These are phyloP conservation scores for Chaetodon trifascialis DNA, from an alignment of 2,113 vertebrate genomes.

Conservation along the genomic window DNA sequence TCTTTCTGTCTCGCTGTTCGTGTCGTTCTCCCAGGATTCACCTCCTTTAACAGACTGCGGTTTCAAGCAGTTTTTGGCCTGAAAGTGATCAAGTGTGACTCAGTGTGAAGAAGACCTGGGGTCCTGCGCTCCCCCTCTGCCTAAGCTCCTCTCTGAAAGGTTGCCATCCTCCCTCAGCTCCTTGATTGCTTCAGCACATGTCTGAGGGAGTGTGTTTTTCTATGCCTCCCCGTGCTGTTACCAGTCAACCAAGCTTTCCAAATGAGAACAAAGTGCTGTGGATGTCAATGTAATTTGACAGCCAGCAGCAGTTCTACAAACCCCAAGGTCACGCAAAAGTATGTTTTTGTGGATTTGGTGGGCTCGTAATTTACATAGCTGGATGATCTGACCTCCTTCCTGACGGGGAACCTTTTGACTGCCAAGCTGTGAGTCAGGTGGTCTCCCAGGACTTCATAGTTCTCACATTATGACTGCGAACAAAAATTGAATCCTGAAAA, in stretches of 20 bases:
- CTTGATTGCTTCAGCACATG: constrained; percentile 75
- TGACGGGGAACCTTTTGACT: constrained; percentile 9
- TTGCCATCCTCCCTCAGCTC: constrained; percentile 42
- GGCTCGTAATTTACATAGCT: constrained; percentile 44
- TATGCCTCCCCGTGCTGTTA: constrained; percentile 53
- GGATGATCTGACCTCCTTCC: constrained; percentile 36
- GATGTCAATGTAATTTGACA: constrained; percentile 61
- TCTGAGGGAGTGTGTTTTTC: constrained; percentile 64
- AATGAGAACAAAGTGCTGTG: constrained; percentile 59
- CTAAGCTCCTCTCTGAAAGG: constrained; percentile 42
- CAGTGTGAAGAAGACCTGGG: constrained; percentile 42
- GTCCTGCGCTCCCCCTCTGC: constrained; percentile 15
- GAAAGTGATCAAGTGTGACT: constrained; percentile 31
- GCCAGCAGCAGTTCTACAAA: constrained; percentile 53
- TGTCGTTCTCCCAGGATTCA: constrained; percentile 27
- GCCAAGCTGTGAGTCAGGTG: constrained; percentile 50
- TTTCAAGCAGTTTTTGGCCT: constrained; percentile 40
- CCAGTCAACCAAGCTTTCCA: constrained; percentile 36
- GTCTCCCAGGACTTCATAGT: constrained; percentile 5
- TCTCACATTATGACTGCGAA: background rate
- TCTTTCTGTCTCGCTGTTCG: constrained; percentile 5
- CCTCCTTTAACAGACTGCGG: constrained; percentile 26
- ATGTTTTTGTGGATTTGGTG: constrained; percentile 54
- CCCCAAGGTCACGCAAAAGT: constrained; percentile 51
- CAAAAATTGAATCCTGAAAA: background rate